phyloP scores from a whole-genome alignment of 2,888 invertebrate species.

The Matsumyia berberina region DNA sequence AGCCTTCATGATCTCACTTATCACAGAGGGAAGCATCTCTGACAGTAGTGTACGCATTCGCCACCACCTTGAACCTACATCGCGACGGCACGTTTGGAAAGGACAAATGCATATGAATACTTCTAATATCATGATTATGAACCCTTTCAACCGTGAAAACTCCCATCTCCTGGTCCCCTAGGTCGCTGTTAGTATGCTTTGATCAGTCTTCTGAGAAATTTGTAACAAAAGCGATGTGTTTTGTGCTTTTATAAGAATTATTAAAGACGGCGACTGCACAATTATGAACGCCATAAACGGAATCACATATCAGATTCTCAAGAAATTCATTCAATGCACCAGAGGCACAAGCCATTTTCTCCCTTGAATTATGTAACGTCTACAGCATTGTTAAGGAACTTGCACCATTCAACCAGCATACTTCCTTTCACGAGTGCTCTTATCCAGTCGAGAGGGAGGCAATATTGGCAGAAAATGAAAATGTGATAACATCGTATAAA shows the following conservation, averaged over 20 bases:
- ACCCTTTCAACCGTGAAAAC: too few species aligned
- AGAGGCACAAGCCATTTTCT: constrained; percentile 47
- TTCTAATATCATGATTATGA: too few species aligned
- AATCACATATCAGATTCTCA: constrained; percentile 45
- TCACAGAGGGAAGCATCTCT: too few species aligned
- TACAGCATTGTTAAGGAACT: constrained; percentile 44
- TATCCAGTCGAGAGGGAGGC: constrained; percentile 6
- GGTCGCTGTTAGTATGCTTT: not conserved
- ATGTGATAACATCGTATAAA: constrained; percentile 63
- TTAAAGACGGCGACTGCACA: not conserved
- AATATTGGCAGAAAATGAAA: constrained; percentile 62
- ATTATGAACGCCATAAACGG: constrained; percentile 34
- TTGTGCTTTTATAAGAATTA: not conserved
- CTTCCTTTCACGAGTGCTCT: constrained; percentile 11
- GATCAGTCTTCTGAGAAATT: not conserved
- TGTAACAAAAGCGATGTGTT: not conserved
- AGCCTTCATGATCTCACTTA: too few species aligned
- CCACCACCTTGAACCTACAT: too few species aligned
- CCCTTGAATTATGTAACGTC: constrained; percentile 35
- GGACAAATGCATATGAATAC: too few species aligned
- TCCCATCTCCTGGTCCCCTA: too few species aligned
- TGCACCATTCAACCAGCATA: constrained; percentile 33
- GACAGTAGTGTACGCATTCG: too few species aligned
- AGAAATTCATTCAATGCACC: constrained; percentile 31
- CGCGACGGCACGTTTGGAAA: too few species aligned